Percentiles rank a stretch among this genome's conserved stretches.
phyloP scores from a whole-genome alignment of 1,140 invertebrate genomes.

The Lithobius niger region DNA sequence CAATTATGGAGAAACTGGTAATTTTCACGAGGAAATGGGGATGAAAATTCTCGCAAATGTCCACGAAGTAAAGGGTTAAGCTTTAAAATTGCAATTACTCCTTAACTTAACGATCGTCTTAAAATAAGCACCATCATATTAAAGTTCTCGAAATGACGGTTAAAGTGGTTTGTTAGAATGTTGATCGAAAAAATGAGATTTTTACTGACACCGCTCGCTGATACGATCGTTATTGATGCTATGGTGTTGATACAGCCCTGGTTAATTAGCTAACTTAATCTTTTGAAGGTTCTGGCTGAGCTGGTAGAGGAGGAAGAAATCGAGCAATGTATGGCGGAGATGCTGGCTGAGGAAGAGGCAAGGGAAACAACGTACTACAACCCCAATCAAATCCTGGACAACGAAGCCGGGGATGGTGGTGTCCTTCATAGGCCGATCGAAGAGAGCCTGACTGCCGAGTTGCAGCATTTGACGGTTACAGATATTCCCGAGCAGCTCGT shows the following conservation, averaged over 20 bases:
- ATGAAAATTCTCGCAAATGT: too few species aligned
- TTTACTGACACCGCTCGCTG: too few species aligned
- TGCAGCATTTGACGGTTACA: neutral
- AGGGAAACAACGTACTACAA: constrained; percentile 9
- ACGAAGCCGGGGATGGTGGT: neutral
- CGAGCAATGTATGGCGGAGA: constrained; percentile 70
- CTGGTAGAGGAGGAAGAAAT: constrained; percentile 73
- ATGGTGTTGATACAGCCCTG: too few species aligned
- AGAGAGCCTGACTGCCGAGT: neutral
- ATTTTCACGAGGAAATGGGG: too few species aligned
- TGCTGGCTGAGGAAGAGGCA: constrained; percentile 46
- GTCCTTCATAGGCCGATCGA: neutral
- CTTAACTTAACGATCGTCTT: too few species aligned
- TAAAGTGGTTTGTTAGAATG: neutral
- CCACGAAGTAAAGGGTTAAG: too few species aligned
- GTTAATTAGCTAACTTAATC: constrained; percentile 19
- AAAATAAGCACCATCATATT: too few species aligned
- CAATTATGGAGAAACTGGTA: too few species aligned
- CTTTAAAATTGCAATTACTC: too few species aligned
- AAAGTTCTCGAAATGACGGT: too few species aligned
- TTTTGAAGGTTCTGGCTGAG: constrained; percentile 72
- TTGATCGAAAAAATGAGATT: constrained; percentile 1
- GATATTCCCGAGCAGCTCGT: too few species aligned
- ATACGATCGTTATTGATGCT: too few species aligned
- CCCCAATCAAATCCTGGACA: neutral